Conservation (phyloP, 2,797 vertebrate species). For the Sphaeramia orbicularis region DNA sequence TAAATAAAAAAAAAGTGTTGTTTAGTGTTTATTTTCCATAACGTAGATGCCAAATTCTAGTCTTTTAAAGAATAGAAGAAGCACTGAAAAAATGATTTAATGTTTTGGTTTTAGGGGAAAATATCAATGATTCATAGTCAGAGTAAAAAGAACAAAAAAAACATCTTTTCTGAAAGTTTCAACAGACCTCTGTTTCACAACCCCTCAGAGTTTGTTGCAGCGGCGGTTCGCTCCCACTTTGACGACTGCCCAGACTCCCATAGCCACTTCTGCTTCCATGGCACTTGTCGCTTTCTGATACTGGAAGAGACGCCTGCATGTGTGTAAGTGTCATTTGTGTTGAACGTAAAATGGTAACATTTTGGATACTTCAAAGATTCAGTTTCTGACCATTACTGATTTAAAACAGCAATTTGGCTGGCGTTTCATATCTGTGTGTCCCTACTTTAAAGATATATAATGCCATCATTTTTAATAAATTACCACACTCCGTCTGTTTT, state of each 20-base stretch:
- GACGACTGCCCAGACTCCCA: constrained; percentile 93
- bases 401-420: background rate
- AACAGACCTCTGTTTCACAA: constrained; percentile 24
- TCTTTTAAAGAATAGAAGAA: background rate
- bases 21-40: too few species aligned
- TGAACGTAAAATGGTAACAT: background rate
- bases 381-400: background rate
- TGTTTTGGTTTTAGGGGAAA: background rate
- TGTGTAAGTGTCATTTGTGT: constrained; percentile 87
- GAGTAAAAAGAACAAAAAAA: constrained; percentile 1
- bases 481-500: background rate
- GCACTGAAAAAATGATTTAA: background rate
- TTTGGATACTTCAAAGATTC: background rate
- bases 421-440: background rate
- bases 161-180: background rate
- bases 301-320: constrained; percentile 93
- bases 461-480: background rate
- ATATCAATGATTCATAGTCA: background rate
- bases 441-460: background rate
- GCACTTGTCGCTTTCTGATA: constrained; percentile 94
- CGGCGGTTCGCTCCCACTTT: constrained; percentile 92
- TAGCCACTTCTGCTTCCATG: constrained; percentile 94
- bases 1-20: too few species aligned
- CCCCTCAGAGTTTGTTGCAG: constrained; percentile 88
- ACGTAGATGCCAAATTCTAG: background rate